A percentile compares a stretch with the other conserved stretches of the same genome.
phyloP scores from a whole-genome alignment of 92 coral and sea anemone species.

The Galaxea fascicularis region DNA sequence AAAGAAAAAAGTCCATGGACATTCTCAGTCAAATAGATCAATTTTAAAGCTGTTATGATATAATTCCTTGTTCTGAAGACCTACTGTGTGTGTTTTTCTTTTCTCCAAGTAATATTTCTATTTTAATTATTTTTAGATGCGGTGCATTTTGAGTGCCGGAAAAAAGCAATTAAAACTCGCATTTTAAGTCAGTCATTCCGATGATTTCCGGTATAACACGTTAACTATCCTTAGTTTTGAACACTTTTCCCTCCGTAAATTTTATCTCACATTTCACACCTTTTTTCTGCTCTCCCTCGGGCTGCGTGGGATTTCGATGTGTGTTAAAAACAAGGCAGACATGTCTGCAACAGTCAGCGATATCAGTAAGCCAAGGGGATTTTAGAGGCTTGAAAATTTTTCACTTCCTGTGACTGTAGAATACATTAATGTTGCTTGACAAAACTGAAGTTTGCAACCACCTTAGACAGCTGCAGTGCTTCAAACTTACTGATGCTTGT shows the following conservation, averaged over 20 bases:
- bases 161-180: conserved; percentile 25
- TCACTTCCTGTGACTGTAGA: conserved; percentile 29
- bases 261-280: conserved; percentile 16
- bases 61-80: conserved; percentile 12
- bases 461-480: conserved; percentile 35
- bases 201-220: conserved; percentile 15
- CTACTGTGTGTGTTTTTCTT: neutral
- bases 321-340: conserved; percentile 4
- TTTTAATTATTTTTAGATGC: conserved; percentile 25
- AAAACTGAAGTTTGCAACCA: no score
- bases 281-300: conserved; percentile 13
- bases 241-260: conserved; percentile 11
- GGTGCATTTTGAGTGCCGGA: conserved; percentile 12
- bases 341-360: neutral
- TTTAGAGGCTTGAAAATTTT: conserved; percentile 25
- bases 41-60: conserved; percentile 6
- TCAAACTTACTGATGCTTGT: conserved; percentile 28
- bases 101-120: neutral
- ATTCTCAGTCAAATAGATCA: conserved; percentile 16
- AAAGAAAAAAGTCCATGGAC: neutral
- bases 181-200: conserved; percentile 8
- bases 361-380: conserved; percentile 9
- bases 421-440: conserved; percentile 11
- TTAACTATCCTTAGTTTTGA: conserved; percentile 29
- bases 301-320: conserved; percentile 19